These are phyloP conservation scores for Phrixothrix hirtus DNA, from an alignment of 2,888 invertebrate species.

Conservation along the genomic window DNA sequence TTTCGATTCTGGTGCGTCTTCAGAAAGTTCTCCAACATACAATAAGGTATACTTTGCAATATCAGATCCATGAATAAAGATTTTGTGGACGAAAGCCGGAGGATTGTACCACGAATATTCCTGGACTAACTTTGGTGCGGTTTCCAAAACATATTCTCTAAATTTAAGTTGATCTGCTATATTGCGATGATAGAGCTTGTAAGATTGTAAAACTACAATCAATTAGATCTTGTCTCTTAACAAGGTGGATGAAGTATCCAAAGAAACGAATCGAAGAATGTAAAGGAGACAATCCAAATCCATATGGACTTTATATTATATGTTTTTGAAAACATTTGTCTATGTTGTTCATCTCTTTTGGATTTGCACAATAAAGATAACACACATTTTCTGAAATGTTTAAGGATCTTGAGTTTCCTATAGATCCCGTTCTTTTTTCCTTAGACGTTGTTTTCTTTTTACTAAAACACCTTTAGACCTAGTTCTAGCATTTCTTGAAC, in stretches of 20 bases:
- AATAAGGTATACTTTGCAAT: constrained; percentile 36
- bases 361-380: neutral
- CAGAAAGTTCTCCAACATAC: constrained; percentile 31
- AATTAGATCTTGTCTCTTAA: no score
- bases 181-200: no score
- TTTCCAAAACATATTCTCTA: no score
- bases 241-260: neutral
- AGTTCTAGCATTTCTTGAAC: no score
- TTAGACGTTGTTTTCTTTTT: no score
- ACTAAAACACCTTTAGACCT: no score
- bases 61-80: constrained; percentile 35
- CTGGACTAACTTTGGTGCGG: no score
- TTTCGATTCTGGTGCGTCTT: neutral
- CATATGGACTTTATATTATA: neutral
- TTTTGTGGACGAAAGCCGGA: constrained; percentile 42
- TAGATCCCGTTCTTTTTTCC: no score
- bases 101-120: constrained; percentile 43
- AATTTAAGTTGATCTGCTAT: no score
- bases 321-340: neutral
- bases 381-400: no score
- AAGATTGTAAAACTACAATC: no score
- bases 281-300: neutral
- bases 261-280: constrained; percentile 1
- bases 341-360: constrained; percentile 1
- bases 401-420: no score